Base-by-base conservation (phyloP, 2,113 vertebrate species). In the Actinemys pallida region DNA sequence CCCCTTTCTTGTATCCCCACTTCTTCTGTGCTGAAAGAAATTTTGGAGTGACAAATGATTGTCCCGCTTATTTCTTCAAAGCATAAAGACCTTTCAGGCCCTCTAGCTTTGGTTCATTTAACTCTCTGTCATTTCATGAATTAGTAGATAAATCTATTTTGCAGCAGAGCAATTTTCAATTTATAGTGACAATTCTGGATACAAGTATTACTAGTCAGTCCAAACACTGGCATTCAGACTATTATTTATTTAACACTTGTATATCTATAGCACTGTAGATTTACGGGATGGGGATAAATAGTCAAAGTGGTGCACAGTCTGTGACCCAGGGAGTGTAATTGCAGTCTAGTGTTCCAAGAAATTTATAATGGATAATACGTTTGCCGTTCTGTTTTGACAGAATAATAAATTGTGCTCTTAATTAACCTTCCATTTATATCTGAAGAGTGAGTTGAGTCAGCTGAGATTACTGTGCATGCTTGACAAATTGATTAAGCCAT, bases 1-100 rank as follows among this genome's bases (percentile, higher is more conserved):
- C 45, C 5, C 39, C 91, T 92, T 84, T 24, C 29, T 7, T 80
- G 12, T 0, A 0, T 88, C 14, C 35, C 17, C 54, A 49, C 11
- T 11, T 82, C 0, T 91, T 96, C 88, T 90, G 39, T 57, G 83
- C 8, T 91, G 62, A 16, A 35, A 35, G 16, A 87, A 19, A 22
- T 53, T 87, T 22, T 90, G 76, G 17, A 72, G 53, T 86, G n/a
- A 10, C 53, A 81, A 1, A 27, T 11, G 91, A 3, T 31, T 0
- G 1, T 10, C 92, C 52, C 90, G 47, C 35, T 49, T 65, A 80
- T 1, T 45, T 87, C 29, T 75, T 93, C 47, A 83, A 81, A 19
- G 25, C 72, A 0, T 54, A 42, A 14, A 90, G 81, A 90, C 47
- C 4, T 89, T 93, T 45, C 62, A 83, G 8, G 27, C 2, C 5